phyloP scores from a whole-genome alignment of 2,888 invertebrate species.

The Lithosia quadra region DNA sequence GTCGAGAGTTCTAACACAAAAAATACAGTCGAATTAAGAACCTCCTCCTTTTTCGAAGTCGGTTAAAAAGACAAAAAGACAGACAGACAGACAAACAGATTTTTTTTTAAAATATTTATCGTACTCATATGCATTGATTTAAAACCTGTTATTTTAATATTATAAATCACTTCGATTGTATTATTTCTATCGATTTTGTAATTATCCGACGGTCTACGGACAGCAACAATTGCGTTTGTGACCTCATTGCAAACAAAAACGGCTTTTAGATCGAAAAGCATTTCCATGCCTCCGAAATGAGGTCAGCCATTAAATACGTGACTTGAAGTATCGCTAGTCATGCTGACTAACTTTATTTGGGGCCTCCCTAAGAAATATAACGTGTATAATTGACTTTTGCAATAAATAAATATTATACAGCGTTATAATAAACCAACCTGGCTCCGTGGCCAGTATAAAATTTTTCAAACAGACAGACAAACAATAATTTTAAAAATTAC shows the following conservation, averaged over 20 bases:
- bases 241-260: background rate
- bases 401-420: background rate
- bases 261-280: background rate
- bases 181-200: background rate
- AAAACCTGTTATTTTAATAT: too few relatives aligned
- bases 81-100: too few relatives aligned
- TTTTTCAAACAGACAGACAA: too few relatives aligned
- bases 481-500: too few relatives aligned
- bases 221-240: background rate
- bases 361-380: background rate
- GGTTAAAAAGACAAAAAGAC: too few relatives aligned
- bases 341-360: background rate
- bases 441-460: too few relatives aligned
- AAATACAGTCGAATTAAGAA: too few relatives aligned
- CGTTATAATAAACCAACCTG: background rate
- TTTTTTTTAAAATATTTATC: too few relatives aligned
- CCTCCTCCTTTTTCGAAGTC: too few relatives aligned
- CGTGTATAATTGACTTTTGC: background rate
- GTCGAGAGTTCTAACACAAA: too few relatives aligned
- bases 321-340: background rate
- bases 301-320: constrained; percentile 3
- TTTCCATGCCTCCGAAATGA: background rate
- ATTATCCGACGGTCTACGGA: background rate
- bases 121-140: too few relatives aligned
- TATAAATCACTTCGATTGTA: too few relatives aligned